Evolutionary conservation across 2,113 vertebrate genomes (phyloP), one percentile per base, ranked within the genome.

Genomic region (Brachypodius melanocephalos): DNA sequence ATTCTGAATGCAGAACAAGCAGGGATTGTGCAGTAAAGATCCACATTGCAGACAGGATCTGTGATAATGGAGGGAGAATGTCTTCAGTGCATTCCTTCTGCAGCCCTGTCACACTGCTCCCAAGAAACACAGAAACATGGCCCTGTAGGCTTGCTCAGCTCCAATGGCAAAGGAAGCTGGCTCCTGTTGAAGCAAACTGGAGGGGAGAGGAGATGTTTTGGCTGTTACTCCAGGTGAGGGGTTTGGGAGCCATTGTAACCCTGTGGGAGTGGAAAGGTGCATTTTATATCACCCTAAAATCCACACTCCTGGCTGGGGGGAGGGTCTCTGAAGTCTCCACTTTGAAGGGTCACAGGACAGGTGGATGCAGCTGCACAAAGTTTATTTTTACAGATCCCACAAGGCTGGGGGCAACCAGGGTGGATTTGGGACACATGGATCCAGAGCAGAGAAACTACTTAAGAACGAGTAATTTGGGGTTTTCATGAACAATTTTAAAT

Each of bases 1-100:
- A 26, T 59, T 92, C 15, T 77, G 87, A 73, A 73, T 26, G 29
- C 72, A 94, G 83, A 85, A 57, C 86, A 83, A 88, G 55, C 9
- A 42, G 40, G 14, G 32, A 42, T 31, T 61, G 49, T 54, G 55
- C 73, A 86, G 62, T 49, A 69, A 76, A 79, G 51, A 89, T 58
- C 51, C 68, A 26, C 4, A 69, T 34, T 31, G 48, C 46, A 73
- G 67, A 62, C 67, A 89, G 80, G 49, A 93, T 38, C 46, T 29
- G 59, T 16, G 74, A 73, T 59, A 59, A 66, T 3, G 71, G 68
- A 54, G 68, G 32, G 46, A 52, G 89, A 69, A 67, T 26, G 4
- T 26, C 54, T 62, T 46, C 66, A 46, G 48, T 10, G 40, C 29
- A 5, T 67, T 92, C 58, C 49, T 66, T 18, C 51, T 42, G 28